A percentile compares a stretch with the other conserved stretches of the same genome.
Evolutionary conservation across 2,888 invertebrate species (phyloP).

Genomic region (Callyntrura sp.): DNA sequence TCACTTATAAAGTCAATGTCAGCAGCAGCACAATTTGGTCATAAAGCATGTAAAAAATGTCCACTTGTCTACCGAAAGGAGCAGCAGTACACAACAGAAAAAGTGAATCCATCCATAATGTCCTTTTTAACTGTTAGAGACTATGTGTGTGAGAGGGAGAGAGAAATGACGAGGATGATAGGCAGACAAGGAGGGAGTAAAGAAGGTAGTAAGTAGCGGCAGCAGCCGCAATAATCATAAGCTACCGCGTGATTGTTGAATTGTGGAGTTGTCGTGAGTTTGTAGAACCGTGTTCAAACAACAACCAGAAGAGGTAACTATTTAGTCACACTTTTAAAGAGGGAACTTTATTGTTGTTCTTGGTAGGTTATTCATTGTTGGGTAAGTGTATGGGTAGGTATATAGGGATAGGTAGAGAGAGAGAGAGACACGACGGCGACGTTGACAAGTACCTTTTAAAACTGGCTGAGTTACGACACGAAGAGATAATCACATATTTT

Average conservation of each 20-base stretch:
- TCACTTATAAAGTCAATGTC: slow-evolving; percentile 59
- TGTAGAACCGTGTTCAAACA: background rate
- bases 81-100: too few species aligned
- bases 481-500: slow-evolving; percentile 69
- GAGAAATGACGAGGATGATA: background rate
- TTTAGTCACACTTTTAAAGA: background rate
- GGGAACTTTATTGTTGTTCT: background rate
- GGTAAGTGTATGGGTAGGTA: too few species aligned
- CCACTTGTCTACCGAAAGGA: slow-evolving; percentile 15
- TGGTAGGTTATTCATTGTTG: too few species aligned
- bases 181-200: background rate
- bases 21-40: slow-evolving; percentile 51
- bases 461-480: slow-evolving; percentile 69
- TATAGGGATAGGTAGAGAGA: slow-evolving; percentile 15
- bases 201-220: slow-evolving; percentile 48
- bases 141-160: too few species aligned
- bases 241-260: slow-evolving; percentile 52
- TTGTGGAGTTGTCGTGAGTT: slow-evolving; percentile 32
- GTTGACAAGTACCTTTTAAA: slow-evolving; percentile 64
- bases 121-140: background rate
- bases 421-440: too few species aligned
- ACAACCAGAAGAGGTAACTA: too few species aligned
- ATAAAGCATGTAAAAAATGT: slow-evolving; percentile 74
- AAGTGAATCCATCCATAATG: background rate
- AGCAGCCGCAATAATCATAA: slow-evolving; percentile 54